Conservation (phyloP, 2,888 invertebrate species). For the Rotaria magnacalcarata region DNA sequence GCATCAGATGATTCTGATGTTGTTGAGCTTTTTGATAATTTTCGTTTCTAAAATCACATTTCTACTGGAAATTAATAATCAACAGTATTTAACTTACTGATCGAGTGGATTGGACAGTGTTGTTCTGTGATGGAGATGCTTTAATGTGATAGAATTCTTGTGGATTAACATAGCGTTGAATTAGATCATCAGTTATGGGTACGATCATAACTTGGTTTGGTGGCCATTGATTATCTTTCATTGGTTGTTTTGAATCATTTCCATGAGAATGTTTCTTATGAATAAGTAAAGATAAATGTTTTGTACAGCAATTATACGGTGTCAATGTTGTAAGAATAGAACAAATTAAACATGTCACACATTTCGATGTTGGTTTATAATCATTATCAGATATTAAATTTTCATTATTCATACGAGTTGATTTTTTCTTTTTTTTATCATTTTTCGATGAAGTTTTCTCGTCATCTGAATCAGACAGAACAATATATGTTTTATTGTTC, state of each 20-base stretch:
- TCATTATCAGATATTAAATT: not conserved
- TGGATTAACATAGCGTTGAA: not conserved
- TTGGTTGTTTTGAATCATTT: not conserved
- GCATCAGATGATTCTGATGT: not conserved
- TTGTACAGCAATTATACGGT: constrained; percentile 37
- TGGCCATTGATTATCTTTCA: not conserved
- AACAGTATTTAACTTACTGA: not conserved
- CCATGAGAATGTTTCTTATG: not conserved
- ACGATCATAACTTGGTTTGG: not conserved
- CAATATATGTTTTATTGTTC: not conserved
- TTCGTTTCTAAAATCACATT: not conserved
- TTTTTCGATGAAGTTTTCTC: not conserved
- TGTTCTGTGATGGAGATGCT: not conserved
- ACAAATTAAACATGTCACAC: not conserved
- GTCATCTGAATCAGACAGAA: not conserved
- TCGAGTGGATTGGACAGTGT: not conserved
- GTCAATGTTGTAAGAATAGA: not conserved
- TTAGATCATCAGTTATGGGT: not conserved
- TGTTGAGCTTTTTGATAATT: not conserved
- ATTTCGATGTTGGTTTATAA: not conserved
- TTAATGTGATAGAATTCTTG: not conserved
- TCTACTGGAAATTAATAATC: not conserved
- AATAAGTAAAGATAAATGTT: constrained; percentile 64
- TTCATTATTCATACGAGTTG: not conserved
- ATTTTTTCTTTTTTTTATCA: not conserved